Evolutionary conservation across 2,888 invertebrate genomes (phyloP), one percentile per base, ranked within the genome.

Genomic region (Rhingia campestris): DNA sequence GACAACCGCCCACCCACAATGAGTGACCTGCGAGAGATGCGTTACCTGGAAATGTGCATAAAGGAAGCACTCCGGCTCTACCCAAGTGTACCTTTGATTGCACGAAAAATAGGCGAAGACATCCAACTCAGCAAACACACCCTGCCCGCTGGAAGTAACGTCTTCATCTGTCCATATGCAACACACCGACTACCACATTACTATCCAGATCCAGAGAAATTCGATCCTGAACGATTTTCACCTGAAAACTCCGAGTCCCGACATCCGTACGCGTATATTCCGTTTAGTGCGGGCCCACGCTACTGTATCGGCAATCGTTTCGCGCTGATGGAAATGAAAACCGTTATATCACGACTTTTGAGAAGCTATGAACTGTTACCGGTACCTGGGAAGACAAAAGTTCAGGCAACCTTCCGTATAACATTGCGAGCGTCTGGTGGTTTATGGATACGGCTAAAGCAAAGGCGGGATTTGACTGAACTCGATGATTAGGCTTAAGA

Each of bases 1-100:
- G 90, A 89, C 86, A 88, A 88, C 39, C 91, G 93, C 4, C 87
- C 92, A 0, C 92, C 93, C 0, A 92, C 91, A 3, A 92, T 93
- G 89, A 92, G 92, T n/a, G 94, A 94, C 85, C 88, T 95, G 49
- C 90, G 93, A 7, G 92, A 93, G 73, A 93, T 95, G 93, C 92
- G 93, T 45, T 95, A 95, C 87, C 89, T 95, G 85, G 95, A 95
- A 86, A 93, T 93, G 89, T 95, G 95, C 87, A 94, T 95, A 54
- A 95, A 95, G 88, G 95, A 95, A 89, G 92, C 94, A 0, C 87
- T 95, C 70, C 92, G 95, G 32, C 86, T 91, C 0, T 92, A 91
- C 86, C 92, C 92, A 33, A 92, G 91, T 82, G 91, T 91, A 2
- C 91, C 92, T 2, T 63, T 91, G 4, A 89, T 91, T 7, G 91